Evolutionary conservation across 2,888 invertebrate species (phyloP).

Genomic region (Synergus umbraculus): DNA sequence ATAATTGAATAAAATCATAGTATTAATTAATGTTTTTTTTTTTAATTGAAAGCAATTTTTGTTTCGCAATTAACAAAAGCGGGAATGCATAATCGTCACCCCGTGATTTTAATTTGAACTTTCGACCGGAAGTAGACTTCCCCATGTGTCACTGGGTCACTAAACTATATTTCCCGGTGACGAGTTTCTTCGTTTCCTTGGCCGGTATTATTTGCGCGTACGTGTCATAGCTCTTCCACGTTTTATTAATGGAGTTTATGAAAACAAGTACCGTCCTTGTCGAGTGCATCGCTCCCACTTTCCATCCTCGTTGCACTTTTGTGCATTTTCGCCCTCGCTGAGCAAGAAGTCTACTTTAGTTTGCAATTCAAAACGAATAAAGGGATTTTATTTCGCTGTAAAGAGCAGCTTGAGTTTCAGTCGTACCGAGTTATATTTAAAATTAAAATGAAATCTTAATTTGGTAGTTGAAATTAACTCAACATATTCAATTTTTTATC

Average conservation of each 20-base stretch:
- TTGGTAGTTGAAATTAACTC: neutral
- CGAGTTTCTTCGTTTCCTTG: neutral
- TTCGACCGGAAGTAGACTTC: constrained; percentile 15
- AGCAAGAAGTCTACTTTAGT: neutral
- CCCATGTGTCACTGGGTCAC: constrained; percentile 37
- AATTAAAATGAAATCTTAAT: neutral
- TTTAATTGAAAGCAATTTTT: neutral
- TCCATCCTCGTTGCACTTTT: constrained; percentile 43
- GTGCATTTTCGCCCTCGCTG: constrained; percentile 11
- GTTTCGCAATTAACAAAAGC: constrained; percentile 2
- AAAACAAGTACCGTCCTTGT: constrained; percentile 63
- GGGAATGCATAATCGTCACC: neutral
- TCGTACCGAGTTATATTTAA: neutral
- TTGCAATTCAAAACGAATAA: neutral
- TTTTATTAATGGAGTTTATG: constrained; percentile 61
- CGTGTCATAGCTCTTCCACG: constrained; percentile 50
- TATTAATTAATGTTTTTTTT: neutral
- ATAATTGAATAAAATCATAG: too few relatives aligned
- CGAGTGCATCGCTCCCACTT: constrained; percentile 58
- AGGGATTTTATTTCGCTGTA: constrained; percentile 15
- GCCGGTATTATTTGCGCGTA: neutral
- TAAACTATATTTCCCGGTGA: constrained; percentile 32
- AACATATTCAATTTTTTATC: neutral
- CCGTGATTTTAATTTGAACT: constrained; percentile 11
- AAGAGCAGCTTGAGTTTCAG: neutral